Evolutionary conservation across 2,797 vertebrate genomes (phyloP).

Genomic region (Pangasius larnaudii): DNA sequence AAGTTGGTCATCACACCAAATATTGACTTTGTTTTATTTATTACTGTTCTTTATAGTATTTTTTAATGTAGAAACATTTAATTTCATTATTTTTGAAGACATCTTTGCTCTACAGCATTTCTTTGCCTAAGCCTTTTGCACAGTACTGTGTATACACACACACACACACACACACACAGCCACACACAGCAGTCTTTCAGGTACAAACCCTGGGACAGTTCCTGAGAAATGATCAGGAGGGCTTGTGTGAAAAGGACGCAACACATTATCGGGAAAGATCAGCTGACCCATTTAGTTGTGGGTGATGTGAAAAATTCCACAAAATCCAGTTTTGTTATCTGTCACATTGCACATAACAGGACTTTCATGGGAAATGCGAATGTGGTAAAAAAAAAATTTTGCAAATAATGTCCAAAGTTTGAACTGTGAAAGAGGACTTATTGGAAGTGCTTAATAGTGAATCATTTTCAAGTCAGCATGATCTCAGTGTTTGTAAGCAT

Average conservation of each 20-base stretch:
- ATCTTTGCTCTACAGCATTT: no score
- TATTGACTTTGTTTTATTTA: no score
- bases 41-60: no score
- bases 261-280: neutral
- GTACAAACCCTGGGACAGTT: no score
- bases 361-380: neutral
- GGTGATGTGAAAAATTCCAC: neutral
- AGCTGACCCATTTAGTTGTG: neutral
- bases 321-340: neutral
- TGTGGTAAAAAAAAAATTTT: neutral
- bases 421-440: neutral
- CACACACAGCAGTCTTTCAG: neutral
- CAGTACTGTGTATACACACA: no score
- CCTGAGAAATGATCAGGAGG: no score
- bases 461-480: slow-evolving; percentile 2
- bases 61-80: no score
- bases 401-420: neutral
- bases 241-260: neutral
- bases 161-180: no score
- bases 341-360: neutral
- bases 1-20: no score
- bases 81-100: no score
- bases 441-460: neutral
- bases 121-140: no score
- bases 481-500: slow-evolving; percentile 9